A percentile compares a stretch with the other conserved stretches of the same genome.
phyloP scores from a whole-genome alignment of 2,113 vertebrate species.

The Notiomystis cincta region DNA sequence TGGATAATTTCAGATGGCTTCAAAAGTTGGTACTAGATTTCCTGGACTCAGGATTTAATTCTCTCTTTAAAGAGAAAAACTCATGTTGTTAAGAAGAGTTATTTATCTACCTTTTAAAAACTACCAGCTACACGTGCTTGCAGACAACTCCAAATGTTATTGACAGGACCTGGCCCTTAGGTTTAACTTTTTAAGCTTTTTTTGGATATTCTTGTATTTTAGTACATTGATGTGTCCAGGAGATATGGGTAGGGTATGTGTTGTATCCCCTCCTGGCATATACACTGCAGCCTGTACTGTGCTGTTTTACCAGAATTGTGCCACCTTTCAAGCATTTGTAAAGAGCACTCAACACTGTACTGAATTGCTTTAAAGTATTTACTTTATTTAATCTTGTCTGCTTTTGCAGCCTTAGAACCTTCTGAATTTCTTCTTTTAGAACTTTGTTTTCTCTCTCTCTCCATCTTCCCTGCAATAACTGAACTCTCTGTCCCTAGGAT shows the following conservation, averaged over 20 bases:
- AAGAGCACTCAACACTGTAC: neutral
- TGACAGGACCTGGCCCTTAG: neutral
- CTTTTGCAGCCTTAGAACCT: neutral
- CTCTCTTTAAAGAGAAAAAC: neutral
- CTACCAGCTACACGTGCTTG: neutral
- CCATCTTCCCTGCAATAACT: neutral
- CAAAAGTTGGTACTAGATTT: neutral
- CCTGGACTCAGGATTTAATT: neutral
- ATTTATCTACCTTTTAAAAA: neutral
- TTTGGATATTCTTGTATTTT: neutral
- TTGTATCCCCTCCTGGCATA: neutral
- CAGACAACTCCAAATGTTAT: neutral
- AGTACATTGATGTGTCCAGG: neutral
- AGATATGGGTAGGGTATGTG: neutral
- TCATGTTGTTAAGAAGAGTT: neutral
- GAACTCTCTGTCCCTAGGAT: neutral
- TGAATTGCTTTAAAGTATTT: neutral
- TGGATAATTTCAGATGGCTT: neutral
- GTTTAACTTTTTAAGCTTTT: neutral
- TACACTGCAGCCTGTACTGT: fast-evolving
- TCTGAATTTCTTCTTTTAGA: neutral
- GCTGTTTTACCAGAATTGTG: neutral
- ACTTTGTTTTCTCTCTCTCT: neutral
- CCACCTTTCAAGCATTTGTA: neutral
- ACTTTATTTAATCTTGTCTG: neutral